A percentile compares a stretch with the other conserved stretches of the same genome.
Evolutionary conservation across 2,797 vertebrate species (phyloP).

Genomic region (Danio jaintianensis): DNA sequence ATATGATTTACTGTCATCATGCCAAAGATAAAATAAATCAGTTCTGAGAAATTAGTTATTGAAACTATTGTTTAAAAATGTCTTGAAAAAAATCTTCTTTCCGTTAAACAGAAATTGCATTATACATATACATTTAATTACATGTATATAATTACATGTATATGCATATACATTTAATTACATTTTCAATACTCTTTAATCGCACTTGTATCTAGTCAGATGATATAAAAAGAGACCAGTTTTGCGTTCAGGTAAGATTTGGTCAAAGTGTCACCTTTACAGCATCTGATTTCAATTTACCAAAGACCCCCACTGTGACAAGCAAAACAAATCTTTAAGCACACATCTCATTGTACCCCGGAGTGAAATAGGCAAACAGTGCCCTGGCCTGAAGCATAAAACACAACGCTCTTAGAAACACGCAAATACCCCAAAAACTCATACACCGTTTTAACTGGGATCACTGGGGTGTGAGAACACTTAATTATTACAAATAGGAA

Average conservation of each 20-base stretch:
- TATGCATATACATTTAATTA: too few species aligned
- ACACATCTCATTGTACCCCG: conserved; percentile 1
- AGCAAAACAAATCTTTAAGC: conserved; percentile 23
- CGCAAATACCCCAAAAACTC: conserved; percentile 11
- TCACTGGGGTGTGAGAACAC: conserved; percentile 34
- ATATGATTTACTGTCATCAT: too few species aligned
- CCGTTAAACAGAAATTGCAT: too few species aligned
- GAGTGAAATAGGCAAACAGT: conserved; percentile 19
- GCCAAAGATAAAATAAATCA: too few species aligned
- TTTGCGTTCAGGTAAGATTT: neutral
- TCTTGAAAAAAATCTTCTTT: too few species aligned
- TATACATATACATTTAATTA: too few species aligned
- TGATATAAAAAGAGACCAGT: neutral
- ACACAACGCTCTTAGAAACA: conserved; percentile 10
- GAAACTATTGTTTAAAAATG: too few species aligned
- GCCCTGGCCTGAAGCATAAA: conserved; percentile 16
- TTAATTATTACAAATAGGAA: conserved; percentile 42
- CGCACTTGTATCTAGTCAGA: neutral
- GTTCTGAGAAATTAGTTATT: too few species aligned
- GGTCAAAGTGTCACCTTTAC: neutral
- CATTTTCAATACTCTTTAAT: too few species aligned
- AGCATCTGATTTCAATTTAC: neutral
- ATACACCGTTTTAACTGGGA: conserved; percentile 18
- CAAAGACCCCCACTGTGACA: neutral
- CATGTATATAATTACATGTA: too few species aligned